Conservation (phyloP, 2,888 invertebrate species). For the Anticlea derivata region DNA sequence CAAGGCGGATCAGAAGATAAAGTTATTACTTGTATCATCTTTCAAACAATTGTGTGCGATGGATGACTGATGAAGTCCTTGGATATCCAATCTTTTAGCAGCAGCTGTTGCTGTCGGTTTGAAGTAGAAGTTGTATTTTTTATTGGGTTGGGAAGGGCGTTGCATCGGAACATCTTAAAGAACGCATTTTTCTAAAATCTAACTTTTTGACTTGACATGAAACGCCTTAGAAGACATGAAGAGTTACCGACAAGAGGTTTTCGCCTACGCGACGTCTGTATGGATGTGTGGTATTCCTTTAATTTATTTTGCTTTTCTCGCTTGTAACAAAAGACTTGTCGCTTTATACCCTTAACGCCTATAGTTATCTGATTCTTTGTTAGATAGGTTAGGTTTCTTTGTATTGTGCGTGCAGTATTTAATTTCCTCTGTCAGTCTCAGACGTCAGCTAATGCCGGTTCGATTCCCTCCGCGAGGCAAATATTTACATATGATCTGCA, state of each 20-base stretch:
- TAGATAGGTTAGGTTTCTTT: too few relatives aligned
- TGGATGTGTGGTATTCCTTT: constrained; percentile 16
- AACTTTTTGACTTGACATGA: neutral
- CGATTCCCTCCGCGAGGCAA: too few relatives aligned
- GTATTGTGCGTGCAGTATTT: too few relatives aligned
- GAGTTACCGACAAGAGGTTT: neutral
- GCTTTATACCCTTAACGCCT: neutral
- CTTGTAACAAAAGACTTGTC: neutral
- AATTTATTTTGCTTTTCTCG: constrained; percentile 5
- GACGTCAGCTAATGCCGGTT: too few relatives aligned
- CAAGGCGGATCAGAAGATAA: too few relatives aligned
- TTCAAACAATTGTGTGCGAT: too few relatives aligned
- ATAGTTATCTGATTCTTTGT: neutral
- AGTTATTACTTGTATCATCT: too few relatives aligned
- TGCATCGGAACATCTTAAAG: neutral
- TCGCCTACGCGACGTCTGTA: neutral
- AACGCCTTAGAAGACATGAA: neutral
- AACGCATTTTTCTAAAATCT: constrained; percentile 3
- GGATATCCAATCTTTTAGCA: too few relatives aligned
- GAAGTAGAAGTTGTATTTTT: too few relatives aligned
- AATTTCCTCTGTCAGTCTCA: too few relatives aligned
- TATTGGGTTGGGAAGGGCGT: neutral
- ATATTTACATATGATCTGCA: neutral
- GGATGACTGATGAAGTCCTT: too few relatives aligned
- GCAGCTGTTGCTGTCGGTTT: too few relatives aligned